A percentile compares a stretch with the other conserved stretches of the same genome.
phyloP scores from a whole-genome alignment of 2,797 vertebrate genomes.

The Onychomys leucogaster region DNA sequence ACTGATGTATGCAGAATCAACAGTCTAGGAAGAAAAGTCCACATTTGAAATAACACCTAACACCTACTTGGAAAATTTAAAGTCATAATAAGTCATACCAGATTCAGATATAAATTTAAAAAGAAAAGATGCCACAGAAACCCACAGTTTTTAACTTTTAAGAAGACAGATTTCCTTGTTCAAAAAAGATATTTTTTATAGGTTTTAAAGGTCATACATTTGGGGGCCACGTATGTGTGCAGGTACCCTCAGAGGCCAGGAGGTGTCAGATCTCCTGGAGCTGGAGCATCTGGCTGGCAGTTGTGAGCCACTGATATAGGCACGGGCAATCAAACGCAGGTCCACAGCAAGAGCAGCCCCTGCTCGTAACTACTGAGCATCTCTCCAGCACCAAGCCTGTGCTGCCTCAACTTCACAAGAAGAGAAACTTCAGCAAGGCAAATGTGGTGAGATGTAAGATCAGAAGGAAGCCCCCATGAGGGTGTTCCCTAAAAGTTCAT shows the following conservation, averaged over 20 bases:
- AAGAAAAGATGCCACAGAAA: neutral
- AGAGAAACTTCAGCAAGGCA: neutral
- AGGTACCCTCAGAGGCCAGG: neutral
- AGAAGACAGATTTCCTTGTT: neutral
- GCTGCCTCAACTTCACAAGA: neutral
- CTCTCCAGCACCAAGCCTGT: neutral
- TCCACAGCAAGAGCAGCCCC: neutral
- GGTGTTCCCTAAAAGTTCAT: neutral
- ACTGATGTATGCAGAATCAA: neutral
- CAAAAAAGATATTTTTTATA: neutral
- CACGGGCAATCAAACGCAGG: neutral
- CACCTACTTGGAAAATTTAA: neutral
- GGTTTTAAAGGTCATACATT: neutral
- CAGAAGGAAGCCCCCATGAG: neutral
- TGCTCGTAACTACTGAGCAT: neutral
- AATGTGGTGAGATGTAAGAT: neutral
- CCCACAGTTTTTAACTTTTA: neutral
- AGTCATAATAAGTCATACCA: neutral
- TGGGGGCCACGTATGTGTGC: neutral
- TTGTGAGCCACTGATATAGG: too few relatives aligned
- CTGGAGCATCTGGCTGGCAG: neutral
- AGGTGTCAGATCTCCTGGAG: neutral
- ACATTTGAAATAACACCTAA: neutral
- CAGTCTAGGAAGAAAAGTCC: neutral
- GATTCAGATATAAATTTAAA: neutral